Base-by-base conservation (phyloP, 2,113 vertebrate species). In the Antechinus flavipes region DNA sequence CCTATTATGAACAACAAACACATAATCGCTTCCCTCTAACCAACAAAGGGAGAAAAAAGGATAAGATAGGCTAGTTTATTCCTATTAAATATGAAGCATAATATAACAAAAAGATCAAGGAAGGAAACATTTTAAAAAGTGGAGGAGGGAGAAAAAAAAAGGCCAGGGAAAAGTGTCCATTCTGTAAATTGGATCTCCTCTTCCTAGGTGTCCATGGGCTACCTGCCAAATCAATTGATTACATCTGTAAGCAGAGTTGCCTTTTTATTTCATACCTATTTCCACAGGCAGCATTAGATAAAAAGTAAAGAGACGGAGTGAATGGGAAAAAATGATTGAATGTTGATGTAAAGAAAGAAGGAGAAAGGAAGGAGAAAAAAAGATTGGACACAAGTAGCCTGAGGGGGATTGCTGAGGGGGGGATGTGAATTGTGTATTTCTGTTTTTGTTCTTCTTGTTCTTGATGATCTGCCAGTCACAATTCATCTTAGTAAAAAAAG, bases 221-320 rank as follows among this genome's bases (percentile, higher is more conserved):
- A 96, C 98, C 98, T 98, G 98, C 98, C 98, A 98, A 97, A 98
- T 97, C 98, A 97, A 97, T 98, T 98, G 98, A 98, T 99, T 98
- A 97, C 98, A 98, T 98, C 98, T 98, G 98, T 96, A 98, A 98
- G 98, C 98, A 97, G 97, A 97, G 97, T 95, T 94, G 98, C 98
- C 98, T 98, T 98, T 98, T 98, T 98, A 98, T 98, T 98, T 99
- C 99, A 98, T 98, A 99, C 98, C 98, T 98, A 98, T 99, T 99
- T 99, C 98, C 98, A 97, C 96, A 95, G 98, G 96, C 97, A 94
- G 97, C 1, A 2, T 95, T 52, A 93, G 98, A 98, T 97, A 98
- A 98, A 98, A 97, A 98, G 95, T 97, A 97, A 97, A 98, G 97
- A 95, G 97, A 96, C 1, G 10, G 52, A 52, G 30, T 55, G 96